Percentiles rank a stretch among this genome's conserved stretches.
Conservation (phyloP, 2,113 vertebrate species). For the Todiramphus chloris region DNA sequence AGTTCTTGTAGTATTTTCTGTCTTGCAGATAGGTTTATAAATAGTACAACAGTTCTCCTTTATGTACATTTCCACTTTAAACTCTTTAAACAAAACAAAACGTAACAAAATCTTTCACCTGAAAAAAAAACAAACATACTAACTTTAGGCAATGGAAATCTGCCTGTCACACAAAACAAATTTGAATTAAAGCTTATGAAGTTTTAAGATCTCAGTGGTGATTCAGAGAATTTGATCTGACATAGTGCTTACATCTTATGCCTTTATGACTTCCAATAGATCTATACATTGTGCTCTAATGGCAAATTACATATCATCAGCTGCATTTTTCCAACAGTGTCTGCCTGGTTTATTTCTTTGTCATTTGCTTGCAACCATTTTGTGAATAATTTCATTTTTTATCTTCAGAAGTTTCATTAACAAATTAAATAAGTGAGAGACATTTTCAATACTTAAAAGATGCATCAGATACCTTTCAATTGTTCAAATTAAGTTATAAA, state of each 20-base stretch:
- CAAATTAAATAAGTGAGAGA: fast-evolving
- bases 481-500: not conserved
- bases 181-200: not conserved
- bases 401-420: not conserved
- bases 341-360: not conserved
- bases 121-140: not conserved
- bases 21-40: not conserved
- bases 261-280: not conserved
- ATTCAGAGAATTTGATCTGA: not conserved
- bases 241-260: not conserved
- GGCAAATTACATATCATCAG: not conserved
- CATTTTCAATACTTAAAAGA: not conserved
- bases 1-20: not conserved
- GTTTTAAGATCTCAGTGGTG: not conserved
- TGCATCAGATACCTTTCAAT: not conserved
- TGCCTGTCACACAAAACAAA: not conserved
- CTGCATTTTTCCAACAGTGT: not conserved
- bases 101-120: not conserved
- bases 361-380: not conserved
- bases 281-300: not conserved
- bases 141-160: not conserved
- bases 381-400: not conserved
- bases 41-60: not conserved
- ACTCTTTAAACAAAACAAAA: not conserved
- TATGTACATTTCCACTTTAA: not conserved